Conservation (phyloP, 2,888 invertebrate species). For the Pseudoips prasinana region DNA sequence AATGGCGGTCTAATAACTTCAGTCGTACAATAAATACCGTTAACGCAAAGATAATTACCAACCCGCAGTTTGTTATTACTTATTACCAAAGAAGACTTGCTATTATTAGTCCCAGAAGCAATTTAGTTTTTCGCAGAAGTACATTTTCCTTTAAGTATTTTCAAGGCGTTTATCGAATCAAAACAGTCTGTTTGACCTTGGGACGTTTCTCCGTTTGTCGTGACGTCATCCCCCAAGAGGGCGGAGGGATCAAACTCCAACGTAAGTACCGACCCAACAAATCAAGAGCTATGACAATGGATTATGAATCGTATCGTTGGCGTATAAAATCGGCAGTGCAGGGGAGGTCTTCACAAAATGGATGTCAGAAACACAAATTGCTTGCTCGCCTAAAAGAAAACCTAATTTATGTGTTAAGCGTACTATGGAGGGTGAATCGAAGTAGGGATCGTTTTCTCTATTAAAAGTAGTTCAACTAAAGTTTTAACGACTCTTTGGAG, state of each 20-base stretch:
- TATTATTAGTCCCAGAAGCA: background rate
- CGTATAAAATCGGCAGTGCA: slow-evolving; percentile 5
- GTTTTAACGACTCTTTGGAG: too few species aligned
- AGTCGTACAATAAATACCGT: slow-evolving; percentile 4
- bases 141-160: slow-evolving; percentile 12
- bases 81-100: background rate
- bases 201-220: slow-evolving; percentile 22
- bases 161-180: slow-evolving; percentile 22
- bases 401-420: slow-evolving; percentile 14
- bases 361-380: slow-evolving; percentile 21
- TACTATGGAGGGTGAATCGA: slow-evolving; percentile 9
- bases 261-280: slow-evolving; percentile 22
- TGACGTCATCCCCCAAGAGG: slow-evolving; percentile 32
- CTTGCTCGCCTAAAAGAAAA: slow-evolving; percentile 15
- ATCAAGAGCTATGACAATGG: slow-evolving; percentile 22
- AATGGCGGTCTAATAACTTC: slow-evolving; percentile 10
- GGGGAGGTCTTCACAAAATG: slow-evolving; percentile 14
- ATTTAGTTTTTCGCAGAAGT: slow-evolving; percentile 8
- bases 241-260: slow-evolving; percentile 26
- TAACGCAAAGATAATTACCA: too few species aligned
- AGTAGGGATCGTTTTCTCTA: too few species aligned
- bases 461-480: too few species aligned
- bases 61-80: slow-evolving; percentile 1
- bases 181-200: slow-evolving; percentile 32
- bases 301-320: slow-evolving; percentile 11